Evolutionary conservation across 2,888 invertebrate species (phyloP), one percentile per base, ranked within the genome.

Genomic region (Hypselothyrea guttata): DNA sequence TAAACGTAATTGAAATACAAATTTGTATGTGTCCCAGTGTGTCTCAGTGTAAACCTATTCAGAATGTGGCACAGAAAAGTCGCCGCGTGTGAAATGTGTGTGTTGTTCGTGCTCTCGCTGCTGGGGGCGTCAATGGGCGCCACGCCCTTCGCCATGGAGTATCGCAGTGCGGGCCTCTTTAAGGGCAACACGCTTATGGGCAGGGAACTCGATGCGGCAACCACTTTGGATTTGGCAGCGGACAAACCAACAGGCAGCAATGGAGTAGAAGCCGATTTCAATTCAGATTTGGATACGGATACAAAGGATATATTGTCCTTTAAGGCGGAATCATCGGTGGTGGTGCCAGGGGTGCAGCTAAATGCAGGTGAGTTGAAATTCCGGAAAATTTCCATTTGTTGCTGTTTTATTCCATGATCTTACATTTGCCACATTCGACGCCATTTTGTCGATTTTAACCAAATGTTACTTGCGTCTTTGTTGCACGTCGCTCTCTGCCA

Each of bases 111-210:
- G 47, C 13, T 60, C 11, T 45, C 75, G 56, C 33, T 75, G 9
- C 27, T 65, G 35, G 57, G 72, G 55, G 71, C 64, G 56, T 61
- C 71, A 11, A 30, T 60, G 47, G 76, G 73, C 18, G 81, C 81
- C 62, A 62, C 74, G 16, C 81, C 85, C 42, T 85, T 83, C 68
- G 78, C 79, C 42, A 86, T 84, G 62, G 77, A 86, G 48, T 71
- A 83, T 54, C 85, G 84, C 64, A 86, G 75, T 52, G 74, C 79
- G 58, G 79, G 76, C 4, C 68, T 86, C 42, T 86, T 74, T 53
- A 79, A 84, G 34, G 81, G 82, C 57, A 87, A 87, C 67, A 87
- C 86, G 37, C 78, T 87, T 12, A 78, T 85, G 53, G 82, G 87
- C 56, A 82, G 84, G 63, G 85, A 87, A 54, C 53, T 82, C 54